These are phyloP conservation scores for Coremacera marginata DNA, from an alignment of 2,888 invertebrate genomes.

Conservation along the genomic window DNA sequence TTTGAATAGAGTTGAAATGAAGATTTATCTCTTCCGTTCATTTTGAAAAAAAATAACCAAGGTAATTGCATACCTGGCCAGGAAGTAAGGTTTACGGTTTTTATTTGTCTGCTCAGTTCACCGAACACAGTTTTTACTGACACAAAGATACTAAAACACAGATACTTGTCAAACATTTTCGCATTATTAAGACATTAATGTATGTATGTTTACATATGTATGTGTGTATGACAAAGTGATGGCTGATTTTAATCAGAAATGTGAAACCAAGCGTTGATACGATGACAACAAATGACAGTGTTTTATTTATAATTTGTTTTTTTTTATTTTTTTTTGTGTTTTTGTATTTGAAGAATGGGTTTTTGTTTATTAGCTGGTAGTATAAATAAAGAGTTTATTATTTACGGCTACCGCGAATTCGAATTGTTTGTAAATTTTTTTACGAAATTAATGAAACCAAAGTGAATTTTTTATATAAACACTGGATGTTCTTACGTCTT, in stretches of 20 bases:
- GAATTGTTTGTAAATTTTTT: not conserved
- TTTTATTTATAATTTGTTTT: constrained; percentile 4
- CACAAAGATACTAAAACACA: not conserved
- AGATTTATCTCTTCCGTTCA: constrained; percentile 34
- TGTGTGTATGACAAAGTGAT: not conserved
- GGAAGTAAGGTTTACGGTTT: constrained; percentile 33
- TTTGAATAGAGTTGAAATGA: constrained; percentile 17
- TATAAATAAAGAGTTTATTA: not conserved
- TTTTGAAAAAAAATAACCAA: not conserved
- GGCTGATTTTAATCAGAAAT: constrained; percentile 50
- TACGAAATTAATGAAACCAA: not conserved
- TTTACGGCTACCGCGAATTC: not conserved
- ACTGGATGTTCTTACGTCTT: not conserved
- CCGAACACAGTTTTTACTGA: not conserved
- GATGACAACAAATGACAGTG: not conserved
- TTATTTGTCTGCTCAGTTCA: constrained; percentile 22
- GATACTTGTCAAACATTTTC: constrained; percentile 8
- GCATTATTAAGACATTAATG: constrained; percentile 18
- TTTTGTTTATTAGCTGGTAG: constrained; percentile 56
- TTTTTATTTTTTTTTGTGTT: not conserved
- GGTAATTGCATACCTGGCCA: constrained; percentile 36
- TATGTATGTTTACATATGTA: not conserved
- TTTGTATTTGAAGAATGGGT: constrained; percentile 9
- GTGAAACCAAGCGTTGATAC: constrained; percentile 61
- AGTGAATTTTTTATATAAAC: not conserved